Conservation (phyloP, 2,797 vertebrate species). For the Varecia variegata region DNA sequence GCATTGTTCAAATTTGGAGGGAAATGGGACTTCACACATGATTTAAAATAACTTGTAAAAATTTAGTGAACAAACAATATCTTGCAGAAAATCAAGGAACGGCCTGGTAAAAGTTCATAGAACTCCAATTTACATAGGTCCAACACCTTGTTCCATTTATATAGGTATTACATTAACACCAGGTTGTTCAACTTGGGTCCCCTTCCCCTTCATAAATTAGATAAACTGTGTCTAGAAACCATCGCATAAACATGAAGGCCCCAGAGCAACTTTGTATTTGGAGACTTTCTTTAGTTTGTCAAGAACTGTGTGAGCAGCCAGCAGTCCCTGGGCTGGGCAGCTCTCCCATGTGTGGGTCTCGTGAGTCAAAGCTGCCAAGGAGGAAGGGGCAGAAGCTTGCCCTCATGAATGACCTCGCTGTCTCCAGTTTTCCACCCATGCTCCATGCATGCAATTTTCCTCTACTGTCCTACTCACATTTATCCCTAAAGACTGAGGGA, state of each 20-base stretch:
- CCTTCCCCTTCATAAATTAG: neutral
- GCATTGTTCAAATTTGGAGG: neutral
- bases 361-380: neutral
- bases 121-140: neutral
- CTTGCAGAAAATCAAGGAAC: neutral
- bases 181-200: neutral
- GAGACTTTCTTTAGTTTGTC: neutral
- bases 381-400: neutral
- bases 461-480: neutral
- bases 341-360: neutral
- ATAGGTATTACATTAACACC: neutral
- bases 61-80: neutral
- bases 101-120: neutral
- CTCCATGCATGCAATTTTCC: neutral
- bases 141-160: neutral
- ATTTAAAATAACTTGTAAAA: neutral
- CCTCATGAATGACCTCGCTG: neutral
- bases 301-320: neutral
- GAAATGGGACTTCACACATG: neutral
- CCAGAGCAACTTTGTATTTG: neutral
- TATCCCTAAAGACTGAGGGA: neutral
- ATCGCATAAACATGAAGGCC: neutral
- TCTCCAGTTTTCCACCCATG: neutral
- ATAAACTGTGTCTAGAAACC: neutral
- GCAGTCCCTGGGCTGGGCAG: neutral